A percentile compares a stretch with the other conserved stretches of the same genome.
Conservation (phyloP, 2,797 vertebrate species). For the Emys orbicularis region DNA sequence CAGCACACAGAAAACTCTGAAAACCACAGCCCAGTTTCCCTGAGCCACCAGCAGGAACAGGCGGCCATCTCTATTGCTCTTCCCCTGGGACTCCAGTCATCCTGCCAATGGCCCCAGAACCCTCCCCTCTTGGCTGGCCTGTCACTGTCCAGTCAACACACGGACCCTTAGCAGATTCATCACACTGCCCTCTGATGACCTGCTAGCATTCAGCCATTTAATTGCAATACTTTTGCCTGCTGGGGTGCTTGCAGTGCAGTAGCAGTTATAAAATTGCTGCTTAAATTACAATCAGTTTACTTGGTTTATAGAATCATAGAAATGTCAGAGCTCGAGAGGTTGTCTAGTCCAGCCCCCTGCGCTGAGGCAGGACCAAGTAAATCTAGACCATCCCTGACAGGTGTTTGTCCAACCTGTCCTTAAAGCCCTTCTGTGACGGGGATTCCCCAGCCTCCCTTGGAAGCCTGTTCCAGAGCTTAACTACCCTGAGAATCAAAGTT, state of each 20-base stretch:
- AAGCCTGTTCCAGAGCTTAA: neutral
- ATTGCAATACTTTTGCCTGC: neutral
- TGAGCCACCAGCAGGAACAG: neutral
- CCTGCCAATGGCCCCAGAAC: fast-evolving
- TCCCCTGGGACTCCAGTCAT: neutral
- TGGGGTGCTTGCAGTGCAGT: neutral
- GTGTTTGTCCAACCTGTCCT: neutral
- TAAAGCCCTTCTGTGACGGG: neutral
- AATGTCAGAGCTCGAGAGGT: neutral
- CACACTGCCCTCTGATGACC: neutral
- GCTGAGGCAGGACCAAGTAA: neutral
- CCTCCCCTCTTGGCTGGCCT: neutral
- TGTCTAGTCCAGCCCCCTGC: neutral
- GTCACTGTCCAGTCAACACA: neutral
- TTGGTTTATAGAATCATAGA: conserved; percentile 1
- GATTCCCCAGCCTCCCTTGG: neutral
- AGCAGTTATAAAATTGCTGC: conserved; percentile 11
- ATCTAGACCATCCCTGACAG: neutral
- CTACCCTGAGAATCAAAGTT: neutral
- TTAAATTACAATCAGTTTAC: conserved; percentile 40
- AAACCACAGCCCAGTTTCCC: neutral
- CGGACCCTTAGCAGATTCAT: neutral
- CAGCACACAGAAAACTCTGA: neutral
- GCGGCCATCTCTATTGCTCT: neutral
- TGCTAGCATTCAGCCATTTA: neutral